Base-by-base conservation (phyloP, 2,888 invertebrate genomes). In the Caenorhabditis becei region DNA sequence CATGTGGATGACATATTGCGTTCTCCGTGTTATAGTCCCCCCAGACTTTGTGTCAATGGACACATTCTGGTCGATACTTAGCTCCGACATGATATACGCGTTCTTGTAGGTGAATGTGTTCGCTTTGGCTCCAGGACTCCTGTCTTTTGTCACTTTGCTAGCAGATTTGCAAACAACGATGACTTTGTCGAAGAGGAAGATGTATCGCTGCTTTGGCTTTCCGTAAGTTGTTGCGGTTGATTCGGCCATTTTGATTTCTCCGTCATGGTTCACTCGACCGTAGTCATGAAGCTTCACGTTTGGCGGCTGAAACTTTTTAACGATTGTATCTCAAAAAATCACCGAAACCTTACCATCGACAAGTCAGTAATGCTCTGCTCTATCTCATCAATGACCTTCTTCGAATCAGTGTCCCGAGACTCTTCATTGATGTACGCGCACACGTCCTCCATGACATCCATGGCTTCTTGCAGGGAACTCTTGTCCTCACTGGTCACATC, bases 151-250 rank as follows among this genome's bases (percentile, higher is more conserved):
- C 28, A 84, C 77, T 69, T 86, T 87, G 53, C 72, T 83, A 5
- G 74, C 35, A 16, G 69, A 56, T 71, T 96, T 97, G 92, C 96
- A 96, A 91, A 97, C 94, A 90, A 99, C 94, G 93, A 99, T 95
- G 82, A 97, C 95, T 93, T 96, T 96, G 92, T 99, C 97, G 92
- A 99, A 99, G 75, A 99, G 95, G 93, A 99, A 99, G 32, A 97
- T 96, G 92, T 97, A 97, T 91, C 97, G 83, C 24, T 83, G 85
- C 63, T 90, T 91, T 51, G 84, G 72, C 62, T 88, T 86, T 14
- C 83, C 85, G 4, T 66, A 37, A 3, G 70, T 70, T 4, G 51
- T 49, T 4, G 58, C 56, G 1, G 82, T 80, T 8, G 79, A 69
- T 51, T 87, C 85, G 10, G 84, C 72, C 72, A 87, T 62, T 53